Conservation (phyloP, 2,113 vertebrate species). For the Proteles cristata region DNA sequence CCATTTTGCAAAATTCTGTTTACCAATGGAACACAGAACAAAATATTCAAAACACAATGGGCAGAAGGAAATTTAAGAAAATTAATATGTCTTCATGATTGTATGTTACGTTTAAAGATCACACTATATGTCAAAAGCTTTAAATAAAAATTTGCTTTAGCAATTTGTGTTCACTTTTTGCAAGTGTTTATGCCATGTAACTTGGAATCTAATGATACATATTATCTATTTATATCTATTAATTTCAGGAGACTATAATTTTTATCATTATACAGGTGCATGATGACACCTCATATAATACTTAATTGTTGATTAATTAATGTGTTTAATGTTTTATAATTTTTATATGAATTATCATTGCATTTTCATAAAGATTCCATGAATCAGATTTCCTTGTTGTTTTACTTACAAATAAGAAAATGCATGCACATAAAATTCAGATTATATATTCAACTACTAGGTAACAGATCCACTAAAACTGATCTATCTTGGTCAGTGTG, state of each 20-base stretch:
- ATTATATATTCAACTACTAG: neutral
- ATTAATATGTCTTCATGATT: conserved; percentile 59
- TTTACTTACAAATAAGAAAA: neutral
- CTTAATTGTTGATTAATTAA: neutral
- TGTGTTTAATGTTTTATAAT: neutral
- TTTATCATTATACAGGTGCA: neutral
- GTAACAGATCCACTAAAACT: neutral
- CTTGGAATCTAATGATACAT: neutral
- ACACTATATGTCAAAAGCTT: neutral
- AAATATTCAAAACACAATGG: conserved; percentile 21
- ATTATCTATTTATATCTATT: neutral
- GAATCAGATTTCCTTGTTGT: neutral
- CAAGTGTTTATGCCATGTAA: neutral
- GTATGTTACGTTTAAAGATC: conserved; percentile 42
- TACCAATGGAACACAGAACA: neutral
- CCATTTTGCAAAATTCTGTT: conserved; percentile 54
- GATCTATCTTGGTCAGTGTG: neutral
- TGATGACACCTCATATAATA: neutral
- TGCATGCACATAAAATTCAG: neutral
- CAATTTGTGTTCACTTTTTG: conserved; percentile 29
- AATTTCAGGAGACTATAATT: neutral
- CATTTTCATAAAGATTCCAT: neutral
- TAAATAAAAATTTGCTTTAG: conserved; percentile 37
- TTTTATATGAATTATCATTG: neutral
- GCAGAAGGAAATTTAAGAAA: conserved; percentile 48